These are phyloP conservation scores for Calliphora vomitoria DNA, from an alignment of 2,888 invertebrate genomes.

Conservation along the genomic window DNA sequence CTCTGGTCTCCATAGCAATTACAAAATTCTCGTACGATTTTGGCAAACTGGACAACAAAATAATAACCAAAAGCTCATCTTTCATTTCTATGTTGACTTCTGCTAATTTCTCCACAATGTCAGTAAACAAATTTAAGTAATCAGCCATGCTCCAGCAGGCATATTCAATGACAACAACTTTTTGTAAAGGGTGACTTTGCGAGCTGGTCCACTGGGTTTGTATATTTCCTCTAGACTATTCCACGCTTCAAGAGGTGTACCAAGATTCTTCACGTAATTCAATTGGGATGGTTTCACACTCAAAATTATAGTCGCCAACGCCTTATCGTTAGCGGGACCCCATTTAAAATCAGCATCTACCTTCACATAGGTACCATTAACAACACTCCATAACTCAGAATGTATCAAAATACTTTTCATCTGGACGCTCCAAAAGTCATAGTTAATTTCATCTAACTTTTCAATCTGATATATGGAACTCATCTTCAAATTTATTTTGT, in stretches of 20 bases:
- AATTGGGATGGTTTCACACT: constrained; percentile 22
- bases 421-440: constrained; percentile 1
- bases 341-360: too few species aligned
- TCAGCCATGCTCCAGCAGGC: constrained; percentile 17
- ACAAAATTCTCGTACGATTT: neutral
- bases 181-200: constrained; percentile 25
- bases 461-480: neutral
- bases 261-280: constrained; percentile 1
- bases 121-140: constrained; percentile 28
- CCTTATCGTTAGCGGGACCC: too few species aligned
- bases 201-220: too few species aligned
- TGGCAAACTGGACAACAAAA: neutral
- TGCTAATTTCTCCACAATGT: neutral
- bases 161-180: constrained; percentile 30
- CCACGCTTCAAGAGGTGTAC: constrained; percentile 12
- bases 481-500: neutral
- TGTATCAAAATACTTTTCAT: too few species aligned
- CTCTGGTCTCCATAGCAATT: neutral
- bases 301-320: too few species aligned
- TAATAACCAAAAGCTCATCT: neutral
- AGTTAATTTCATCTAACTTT: constrained; percentile 7
- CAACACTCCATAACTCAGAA: too few species aligned
- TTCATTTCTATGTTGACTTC: neutral
- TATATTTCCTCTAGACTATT: constrained; percentile 16
- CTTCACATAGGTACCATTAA: too few species aligned